Percentiles rank a stretch among this genome's conserved stretches.
Evolutionary conservation across 2,888 invertebrate genomes (phyloP).

Genomic region (Lasioglossum figueresi): DNA sequence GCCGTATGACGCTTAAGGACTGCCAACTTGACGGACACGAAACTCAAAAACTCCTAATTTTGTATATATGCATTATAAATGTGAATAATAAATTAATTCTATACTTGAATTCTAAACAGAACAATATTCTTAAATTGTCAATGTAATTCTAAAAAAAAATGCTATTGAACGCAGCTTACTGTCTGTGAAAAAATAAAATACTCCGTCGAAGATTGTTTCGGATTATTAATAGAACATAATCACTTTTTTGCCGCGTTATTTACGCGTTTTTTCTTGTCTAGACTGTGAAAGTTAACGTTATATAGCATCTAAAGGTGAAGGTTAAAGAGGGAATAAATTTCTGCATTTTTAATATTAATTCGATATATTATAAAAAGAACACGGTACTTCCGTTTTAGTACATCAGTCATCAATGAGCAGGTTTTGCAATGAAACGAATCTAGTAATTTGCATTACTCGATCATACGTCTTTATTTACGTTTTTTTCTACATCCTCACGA

Average conservation of each 20-base stretch:
- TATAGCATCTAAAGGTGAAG: constrained; percentile 28
- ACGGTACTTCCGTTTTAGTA: constrained; percentile 1
- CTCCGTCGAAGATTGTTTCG: background rate
- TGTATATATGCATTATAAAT: too few relatives aligned
- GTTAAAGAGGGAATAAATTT: constrained; percentile 15
- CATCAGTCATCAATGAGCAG: background rate
- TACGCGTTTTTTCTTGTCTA: constrained; percentile 13
- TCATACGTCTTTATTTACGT: background rate
- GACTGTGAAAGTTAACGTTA: constrained; percentile 14
- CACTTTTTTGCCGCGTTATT: background rate
- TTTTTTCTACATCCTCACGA: background rate
- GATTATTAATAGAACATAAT: constrained; percentile 23
- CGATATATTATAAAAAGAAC: constrained; percentile 9
- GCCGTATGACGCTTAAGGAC: background rate
- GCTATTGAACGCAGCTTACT: background rate
- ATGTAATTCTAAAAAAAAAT: background rate
- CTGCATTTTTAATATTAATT: constrained; percentile 8
- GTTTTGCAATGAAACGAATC: background rate
- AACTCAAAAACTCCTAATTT: background rate
- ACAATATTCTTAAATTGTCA: background rate
- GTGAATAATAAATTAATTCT: background rate
- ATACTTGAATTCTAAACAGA: background rate
- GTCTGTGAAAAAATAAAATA: background rate
- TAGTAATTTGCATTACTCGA: background rate
- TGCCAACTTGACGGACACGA: constrained; percentile 27